A percentile compares a stretch with the other conserved stretches of the same genome.
Conservation (phyloP, 1,140 invertebrate genomes). For the Papilio aristodemus region DNA sequence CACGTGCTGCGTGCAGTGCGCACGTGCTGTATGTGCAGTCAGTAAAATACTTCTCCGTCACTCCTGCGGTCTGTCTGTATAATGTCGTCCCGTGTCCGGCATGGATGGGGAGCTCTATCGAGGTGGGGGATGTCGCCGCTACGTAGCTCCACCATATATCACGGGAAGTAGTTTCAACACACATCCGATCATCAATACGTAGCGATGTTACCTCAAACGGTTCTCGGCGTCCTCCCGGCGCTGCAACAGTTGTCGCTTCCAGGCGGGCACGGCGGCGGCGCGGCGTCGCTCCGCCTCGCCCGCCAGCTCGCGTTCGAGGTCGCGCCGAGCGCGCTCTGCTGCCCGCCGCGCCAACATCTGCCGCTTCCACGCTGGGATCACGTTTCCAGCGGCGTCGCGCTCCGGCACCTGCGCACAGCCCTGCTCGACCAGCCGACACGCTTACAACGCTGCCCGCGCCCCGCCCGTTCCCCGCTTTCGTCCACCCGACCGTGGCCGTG, state of each 20-base stretch:
- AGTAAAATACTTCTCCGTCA: too few species aligned
- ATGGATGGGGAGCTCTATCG: too few species aligned
- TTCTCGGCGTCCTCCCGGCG: slow-evolving; percentile 89
- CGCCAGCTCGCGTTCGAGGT: slow-evolving; percentile 91
- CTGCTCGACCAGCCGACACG: slow-evolving; percentile 69
- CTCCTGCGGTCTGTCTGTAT: too few species aligned
- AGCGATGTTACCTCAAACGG: slow-evolving; percentile 86
- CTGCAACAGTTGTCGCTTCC: slow-evolving; percentile 93
- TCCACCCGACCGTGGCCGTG: background rate
- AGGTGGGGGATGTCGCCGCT: too few species aligned
- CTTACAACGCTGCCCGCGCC: slow-evolving; percentile 39
- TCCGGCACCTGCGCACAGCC: slow-evolving; percentile 89
- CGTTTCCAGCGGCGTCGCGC: slow-evolving; percentile 91
- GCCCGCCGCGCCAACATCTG: slow-evolving; percentile 97
- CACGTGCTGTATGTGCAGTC: too few species aligned
- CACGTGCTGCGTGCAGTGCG: too few species aligned
- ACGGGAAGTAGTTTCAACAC: too few species aligned
- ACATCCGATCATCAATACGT: too few species aligned
- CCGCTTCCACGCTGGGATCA: slow-evolving; percentile 95
- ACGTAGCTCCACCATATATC: too few species aligned
- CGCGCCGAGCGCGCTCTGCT: slow-evolving; percentile 93
- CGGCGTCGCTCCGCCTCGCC: slow-evolving; percentile 92
- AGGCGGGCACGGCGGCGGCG: slow-evolving; percentile 92
- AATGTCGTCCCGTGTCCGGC: too few species aligned
- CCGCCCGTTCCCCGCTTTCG: background rate